A percentile compares a stretch with the other conserved stretches of the same genome.
phyloP scores from a whole-genome alignment of 2,888 invertebrate species.

The Drosophila algonquin region DNA sequence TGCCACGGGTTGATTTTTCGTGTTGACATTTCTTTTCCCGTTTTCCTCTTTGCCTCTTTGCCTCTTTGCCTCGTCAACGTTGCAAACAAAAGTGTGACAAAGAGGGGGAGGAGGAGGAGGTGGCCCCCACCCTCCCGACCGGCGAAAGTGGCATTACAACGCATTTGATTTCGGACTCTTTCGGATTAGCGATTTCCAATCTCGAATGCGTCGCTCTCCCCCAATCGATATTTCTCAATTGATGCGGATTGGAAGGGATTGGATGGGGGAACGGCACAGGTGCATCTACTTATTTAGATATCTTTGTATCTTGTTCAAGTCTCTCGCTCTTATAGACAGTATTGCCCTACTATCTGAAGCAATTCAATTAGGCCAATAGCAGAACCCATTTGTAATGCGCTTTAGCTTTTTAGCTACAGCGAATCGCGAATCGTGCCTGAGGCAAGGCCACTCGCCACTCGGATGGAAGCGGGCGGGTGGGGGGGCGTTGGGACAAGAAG shows the following conservation, averaged over 20 bases:
- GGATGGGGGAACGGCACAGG: not conserved
- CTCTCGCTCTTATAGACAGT: constrained; percentile 56
- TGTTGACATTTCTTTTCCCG: constrained; percentile 65
- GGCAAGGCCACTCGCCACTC: constrained; percentile 29
- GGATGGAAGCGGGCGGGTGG: constrained; percentile 16
- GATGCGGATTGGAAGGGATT: constrained; percentile 17
- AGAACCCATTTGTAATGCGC: constrained; percentile 75
- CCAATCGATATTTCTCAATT: constrained; percentile 27
- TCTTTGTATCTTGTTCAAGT: constrained; percentile 14
- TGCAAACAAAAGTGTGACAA: constrained; percentile 62
- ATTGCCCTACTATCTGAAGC: constrained; percentile 59
- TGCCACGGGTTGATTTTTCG: constrained; percentile 23
- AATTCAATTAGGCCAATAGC: constrained; percentile 78
- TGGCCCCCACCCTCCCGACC: constrained; percentile 27
- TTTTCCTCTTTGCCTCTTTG: constrained; percentile 53
- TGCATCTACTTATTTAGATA: not conserved
- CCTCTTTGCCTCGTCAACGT: constrained; percentile 63
- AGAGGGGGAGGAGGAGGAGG: constrained; percentile 6
- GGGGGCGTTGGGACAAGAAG: constrained; percentile 7
- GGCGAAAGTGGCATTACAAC: constrained; percentile 71
- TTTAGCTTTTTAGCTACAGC: constrained; percentile 66
- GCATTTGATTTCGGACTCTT: constrained; percentile 60
- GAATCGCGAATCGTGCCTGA: constrained; percentile 27
- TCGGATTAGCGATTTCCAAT: constrained; percentile 44
- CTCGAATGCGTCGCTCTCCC: constrained; percentile 56